Percentiles rank a stretch among this genome's conserved stretches.
Conservation (phyloP, 1,140 invertebrate genomes). For the Sminthurinus signatus region DNA sequence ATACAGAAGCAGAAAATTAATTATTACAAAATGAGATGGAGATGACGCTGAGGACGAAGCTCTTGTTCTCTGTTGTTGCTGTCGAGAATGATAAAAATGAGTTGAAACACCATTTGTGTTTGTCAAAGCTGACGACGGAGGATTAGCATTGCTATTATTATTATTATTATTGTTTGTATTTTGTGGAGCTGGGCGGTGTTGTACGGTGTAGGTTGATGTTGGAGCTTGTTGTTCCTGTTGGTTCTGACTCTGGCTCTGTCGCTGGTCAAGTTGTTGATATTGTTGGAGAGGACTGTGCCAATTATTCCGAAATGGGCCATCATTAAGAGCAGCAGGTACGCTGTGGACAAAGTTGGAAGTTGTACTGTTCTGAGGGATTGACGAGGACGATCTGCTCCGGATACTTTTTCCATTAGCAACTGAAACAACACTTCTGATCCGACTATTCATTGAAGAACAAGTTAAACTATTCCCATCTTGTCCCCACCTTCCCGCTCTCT, state of each 20-base stretch:
- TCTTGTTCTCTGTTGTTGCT: constrained; percentile 20
- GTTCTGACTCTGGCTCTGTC: constrained; percentile 14
- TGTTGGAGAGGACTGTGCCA: constrained; percentile 7
- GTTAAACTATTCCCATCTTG: neutral
- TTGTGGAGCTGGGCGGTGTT: neutral
- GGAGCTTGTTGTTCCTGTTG: neutral
- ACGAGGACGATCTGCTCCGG: neutral
- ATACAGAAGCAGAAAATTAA: neutral
- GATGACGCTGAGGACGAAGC: neutral
- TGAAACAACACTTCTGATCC: constrained; percentile 19
- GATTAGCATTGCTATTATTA: neutral
- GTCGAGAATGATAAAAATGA: constrained; percentile 25
- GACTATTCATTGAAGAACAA: constrained; percentile 26
- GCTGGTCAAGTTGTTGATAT: constrained; percentile 3
- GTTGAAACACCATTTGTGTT: constrained; percentile 18
- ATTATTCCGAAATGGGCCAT: constrained; percentile 38
- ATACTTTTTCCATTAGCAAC: constrained; percentile 28
- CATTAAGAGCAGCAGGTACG: constrained; percentile 35
- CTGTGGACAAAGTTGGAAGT: no score
- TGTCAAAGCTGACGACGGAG: constrained; percentile 11
- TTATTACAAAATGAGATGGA: constrained; percentile 31
- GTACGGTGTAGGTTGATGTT: neutral
- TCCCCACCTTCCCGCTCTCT: neutral
- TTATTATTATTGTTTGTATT: constrained; percentile 1
- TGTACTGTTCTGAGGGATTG: neutral